These are phyloP conservation scores for Fundulus diaphanus DNA, from an alignment of 2,797 vertebrate species.

Conservation along the genomic window DNA sequence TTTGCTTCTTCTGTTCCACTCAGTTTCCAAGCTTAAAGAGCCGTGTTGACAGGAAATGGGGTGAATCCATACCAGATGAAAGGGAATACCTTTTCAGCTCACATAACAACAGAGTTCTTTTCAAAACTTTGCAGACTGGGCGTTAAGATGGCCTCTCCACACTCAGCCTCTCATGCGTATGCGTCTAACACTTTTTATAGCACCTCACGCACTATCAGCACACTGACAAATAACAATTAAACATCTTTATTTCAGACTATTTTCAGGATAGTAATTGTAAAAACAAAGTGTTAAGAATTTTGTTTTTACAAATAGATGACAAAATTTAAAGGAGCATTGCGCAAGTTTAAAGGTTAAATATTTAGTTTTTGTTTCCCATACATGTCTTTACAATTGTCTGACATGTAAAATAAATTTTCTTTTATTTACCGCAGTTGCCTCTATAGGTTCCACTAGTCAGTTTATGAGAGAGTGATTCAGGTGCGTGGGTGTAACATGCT, in stretches of 20 bases:
- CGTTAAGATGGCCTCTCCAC: constrained; percentile 52
- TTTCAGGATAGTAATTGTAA: constrained; percentile 36
- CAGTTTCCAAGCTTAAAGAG: constrained; percentile 65
- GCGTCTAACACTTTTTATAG: constrained; percentile 69
- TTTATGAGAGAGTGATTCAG: too few species aligned
- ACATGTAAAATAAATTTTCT: too few species aligned
- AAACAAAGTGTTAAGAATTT: constrained; percentile 24
- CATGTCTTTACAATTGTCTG: too few species aligned
- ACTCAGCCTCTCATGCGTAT: constrained; percentile 66
- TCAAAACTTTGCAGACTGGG: constrained; percentile 65
- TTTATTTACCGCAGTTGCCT: too few species aligned
- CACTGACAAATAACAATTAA: constrained; percentile 52
- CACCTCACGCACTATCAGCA: constrained; percentile 47
- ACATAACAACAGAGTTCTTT: constrained; percentile 59
- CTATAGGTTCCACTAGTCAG: too few species aligned
- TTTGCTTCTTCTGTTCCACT: constrained; percentile 28
- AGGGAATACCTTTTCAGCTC: constrained; percentile 68
- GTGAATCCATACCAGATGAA: constrained; percentile 74
- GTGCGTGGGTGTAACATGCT: too few species aligned
- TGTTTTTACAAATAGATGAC: constrained; percentile 18
- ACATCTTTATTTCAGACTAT: constrained; percentile 51
- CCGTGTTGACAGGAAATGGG: constrained; percentile 70
- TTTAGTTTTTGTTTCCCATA: too few species aligned
- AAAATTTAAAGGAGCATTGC: too few species aligned
- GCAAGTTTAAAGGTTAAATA: too few species aligned